phyloP scores from a whole-genome alignment of 2,797 vertebrate species.

The Limnodromus scolopaceus region DNA sequence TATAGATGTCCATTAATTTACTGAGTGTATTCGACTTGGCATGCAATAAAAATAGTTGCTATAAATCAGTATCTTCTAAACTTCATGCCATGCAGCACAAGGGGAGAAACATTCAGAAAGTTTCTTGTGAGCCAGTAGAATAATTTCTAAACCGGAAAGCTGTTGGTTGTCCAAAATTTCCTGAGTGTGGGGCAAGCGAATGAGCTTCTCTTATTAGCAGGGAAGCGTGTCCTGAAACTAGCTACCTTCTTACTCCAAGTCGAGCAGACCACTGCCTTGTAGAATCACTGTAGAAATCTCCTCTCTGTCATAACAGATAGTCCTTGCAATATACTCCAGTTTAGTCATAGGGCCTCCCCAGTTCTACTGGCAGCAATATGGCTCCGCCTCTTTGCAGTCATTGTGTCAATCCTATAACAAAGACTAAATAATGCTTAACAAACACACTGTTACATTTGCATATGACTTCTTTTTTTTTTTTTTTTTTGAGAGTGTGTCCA shows the following conservation, averaged over 20 bases:
- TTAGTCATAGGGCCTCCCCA: not conserved
- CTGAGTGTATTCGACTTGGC: not conserved
- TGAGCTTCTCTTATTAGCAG: not conserved
- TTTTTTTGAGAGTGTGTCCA: not conserved
- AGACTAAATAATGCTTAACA: not conserved
- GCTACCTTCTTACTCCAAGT: not conserved
- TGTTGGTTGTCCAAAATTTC: not conserved
- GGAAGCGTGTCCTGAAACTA: not conserved
- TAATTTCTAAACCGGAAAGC: not conserved
- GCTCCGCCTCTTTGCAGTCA: not conserved
- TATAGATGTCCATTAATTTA: not conserved
- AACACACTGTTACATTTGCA: not conserved
- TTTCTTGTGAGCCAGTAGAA: not conserved
- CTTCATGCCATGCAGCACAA: not conserved
- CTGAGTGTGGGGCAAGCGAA: rapidly evolving
- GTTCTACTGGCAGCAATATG: not conserved
- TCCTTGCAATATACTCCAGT: not conserved
- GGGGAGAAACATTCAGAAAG: not conserved
- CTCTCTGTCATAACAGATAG: not conserved
- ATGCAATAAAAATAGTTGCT: not conserved
- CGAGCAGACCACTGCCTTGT: rapidly evolving
- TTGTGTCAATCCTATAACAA: not conserved
- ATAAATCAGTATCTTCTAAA: not conserved
- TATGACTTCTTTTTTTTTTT: rapidly evolving
- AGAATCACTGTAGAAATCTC: not conserved